phyloP scores from a whole-genome alignment of 1,140 invertebrate species.

The Lordiphosa stackelbergi region DNA sequence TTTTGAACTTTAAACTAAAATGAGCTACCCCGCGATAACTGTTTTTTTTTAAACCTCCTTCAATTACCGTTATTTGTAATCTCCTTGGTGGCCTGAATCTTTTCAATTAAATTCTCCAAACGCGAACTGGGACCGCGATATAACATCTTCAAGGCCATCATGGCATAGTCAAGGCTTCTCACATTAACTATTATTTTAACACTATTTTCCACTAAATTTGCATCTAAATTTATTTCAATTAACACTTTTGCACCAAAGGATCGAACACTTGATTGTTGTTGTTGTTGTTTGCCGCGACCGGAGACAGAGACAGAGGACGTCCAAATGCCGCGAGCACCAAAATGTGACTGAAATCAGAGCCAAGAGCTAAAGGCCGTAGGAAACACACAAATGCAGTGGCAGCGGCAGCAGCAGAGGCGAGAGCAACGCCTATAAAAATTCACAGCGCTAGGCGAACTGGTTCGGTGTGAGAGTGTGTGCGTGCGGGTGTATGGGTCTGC shows the following conservation, averaged over 20 bases:
- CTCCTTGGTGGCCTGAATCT: conserved; percentile 89
- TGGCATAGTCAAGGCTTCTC: conserved; percentile 49
- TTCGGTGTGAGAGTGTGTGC: conserved; percentile 31
- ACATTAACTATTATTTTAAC: conserved; percentile 6
- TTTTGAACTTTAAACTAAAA: no score
- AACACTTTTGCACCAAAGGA: conserved; percentile 41
- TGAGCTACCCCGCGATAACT: no score
- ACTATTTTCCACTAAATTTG: conserved; percentile 6
- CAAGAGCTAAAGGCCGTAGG: conserved; percentile 58
- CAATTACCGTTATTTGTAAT: conserved; percentile 65
- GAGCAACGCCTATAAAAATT: conserved; percentile 45
- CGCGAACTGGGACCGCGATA: conserved; percentile 89
- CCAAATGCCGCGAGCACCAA: conserved; percentile 72
- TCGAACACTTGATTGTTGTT: conserved; percentile 18
- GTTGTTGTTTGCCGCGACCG: conserved; percentile 15
- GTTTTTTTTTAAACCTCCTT: background rate
- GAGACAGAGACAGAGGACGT: conserved; percentile 46
- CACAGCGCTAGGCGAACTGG: conserved; percentile 60
- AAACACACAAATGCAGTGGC: conserved; percentile 26
- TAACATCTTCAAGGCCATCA: conserved; percentile 80
- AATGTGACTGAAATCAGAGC: conserved; percentile 71
- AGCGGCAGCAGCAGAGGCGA: conserved; percentile 20
- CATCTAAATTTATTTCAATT: conserved; percentile 6
- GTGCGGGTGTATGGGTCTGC: conserved; percentile 31
- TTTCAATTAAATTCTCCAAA: conserved; percentile 88